A percentile compares a stretch with the other conserved stretches of the same genome.
phyloP scores from a whole-genome alignment of 2,888 invertebrate genomes.

The Nemoura dubitans region DNA sequence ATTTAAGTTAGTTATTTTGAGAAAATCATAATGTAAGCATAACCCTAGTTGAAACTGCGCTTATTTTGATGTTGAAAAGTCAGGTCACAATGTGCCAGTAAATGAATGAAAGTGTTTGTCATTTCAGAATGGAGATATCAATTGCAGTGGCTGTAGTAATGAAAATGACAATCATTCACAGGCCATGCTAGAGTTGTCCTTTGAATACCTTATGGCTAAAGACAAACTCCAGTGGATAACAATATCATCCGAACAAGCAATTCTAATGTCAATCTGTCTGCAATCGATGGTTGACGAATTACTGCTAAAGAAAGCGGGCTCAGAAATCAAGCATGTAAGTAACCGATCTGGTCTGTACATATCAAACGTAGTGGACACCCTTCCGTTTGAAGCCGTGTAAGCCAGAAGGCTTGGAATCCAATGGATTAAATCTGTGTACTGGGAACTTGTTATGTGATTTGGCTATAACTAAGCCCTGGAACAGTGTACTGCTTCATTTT shows the following conservation, averaged over 20 bases:
- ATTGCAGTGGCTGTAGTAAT: constrained; percentile 48
- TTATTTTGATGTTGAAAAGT: too few species aligned
- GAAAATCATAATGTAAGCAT: too few species aligned
- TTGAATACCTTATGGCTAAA: constrained; percentile 93
- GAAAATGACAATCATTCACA: constrained; percentile 36
- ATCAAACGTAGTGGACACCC: too few species aligned
- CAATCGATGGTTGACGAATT: constrained; percentile 96
- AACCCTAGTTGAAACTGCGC: too few species aligned
- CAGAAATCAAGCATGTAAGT: constrained; percentile 61
- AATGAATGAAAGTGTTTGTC: not conserved
- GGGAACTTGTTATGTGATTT: too few species aligned
- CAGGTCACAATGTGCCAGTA: not conserved
- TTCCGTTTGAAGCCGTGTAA: too few species aligned
- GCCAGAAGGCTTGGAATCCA: too few species aligned
- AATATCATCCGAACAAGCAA: constrained; percentile 88
- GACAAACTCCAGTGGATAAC: constrained; percentile 95
- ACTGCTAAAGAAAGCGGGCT: constrained; percentile 75
- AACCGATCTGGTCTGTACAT: constrained; percentile 20
- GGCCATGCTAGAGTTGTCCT: constrained; percentile 82
- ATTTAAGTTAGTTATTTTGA: too few species aligned
- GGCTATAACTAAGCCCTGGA: too few species aligned
- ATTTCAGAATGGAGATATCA: constrained; percentile 10
- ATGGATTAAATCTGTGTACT: too few species aligned
- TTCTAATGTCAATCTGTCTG: constrained; percentile 94
- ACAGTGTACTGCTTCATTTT: too few species aligned